Base-by-base conservation (phyloP, 30 jellyfish, hydroid and myxozoan species). In the Aurelia coerulea region DNA sequence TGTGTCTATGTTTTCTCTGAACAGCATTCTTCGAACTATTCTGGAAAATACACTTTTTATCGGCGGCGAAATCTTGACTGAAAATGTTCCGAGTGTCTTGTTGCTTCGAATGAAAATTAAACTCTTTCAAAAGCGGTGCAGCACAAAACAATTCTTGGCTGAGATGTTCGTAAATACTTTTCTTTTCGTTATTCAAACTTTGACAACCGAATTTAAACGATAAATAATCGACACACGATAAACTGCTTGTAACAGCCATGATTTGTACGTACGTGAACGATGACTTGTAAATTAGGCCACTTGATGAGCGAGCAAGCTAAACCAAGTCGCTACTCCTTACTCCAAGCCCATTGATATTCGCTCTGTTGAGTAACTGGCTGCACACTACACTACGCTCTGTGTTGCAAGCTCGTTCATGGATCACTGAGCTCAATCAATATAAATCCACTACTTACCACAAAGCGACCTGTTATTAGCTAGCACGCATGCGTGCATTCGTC, bases 371-470 rank as follows among this genome's bases (percentile, higher is more conserved):
- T 39, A 46, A 79, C 73, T 62, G 82, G 86, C 76, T 83, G 92
- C 92, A 83, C 92, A 70, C 92, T 58, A 83, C 83, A 83, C 92
- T 58, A 83, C 83, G 82, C 92, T 13, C 86, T 32, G 68, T 74
- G 92, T 51, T 74, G 70, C 59, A 64, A 64, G 85, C 85, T 50
- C 85, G 85, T 76, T 69, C 86, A 83, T 76, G 92, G 92, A 83
- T 83, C 92, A 83, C 84, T 64, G 92, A 71, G 58, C 92, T 34
- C 92, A 70, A 71, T 83, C 92, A 83, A 76, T 76, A 83, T 83
- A 87, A 73, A 71, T 73, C 92, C 76, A 83, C 62, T 59, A 60
- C 74, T 65, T 83, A 54, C 77, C 78, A 83, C 92, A 83, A 83
- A 81, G 92, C 71, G 86, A 83, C 92, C 92, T 83, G 92, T 65